Base-by-base conservation (phyloP, 2,888 invertebrate genomes). In the Teleiodes luculella region DNA sequence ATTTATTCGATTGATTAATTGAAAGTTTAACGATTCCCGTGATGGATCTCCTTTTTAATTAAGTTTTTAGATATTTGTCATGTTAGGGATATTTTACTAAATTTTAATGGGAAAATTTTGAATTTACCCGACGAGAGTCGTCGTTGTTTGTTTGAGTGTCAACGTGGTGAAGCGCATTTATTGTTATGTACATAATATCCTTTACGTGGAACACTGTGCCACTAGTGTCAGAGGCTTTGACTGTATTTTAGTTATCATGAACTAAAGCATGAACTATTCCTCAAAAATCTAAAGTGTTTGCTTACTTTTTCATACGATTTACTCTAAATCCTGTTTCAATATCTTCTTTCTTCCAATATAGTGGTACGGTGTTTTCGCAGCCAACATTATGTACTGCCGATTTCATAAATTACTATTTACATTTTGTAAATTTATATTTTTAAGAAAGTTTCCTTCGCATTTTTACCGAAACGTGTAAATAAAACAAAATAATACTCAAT, bases 401-500 rank as follows among this genome's bases (percentile, higher is more conserved):
- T 33, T 47, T 43, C 8, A 14, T 20, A n/a, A 10, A 49, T 35
- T 33, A 35, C 7, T 47, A 13, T 51, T 18, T 43, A 39, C 24
- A 14, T 52, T 52, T 47, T 53, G 33, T 52, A 55, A 45, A 24
- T 62, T 60, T 65, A 55, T 62, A 24, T 57, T 67, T 66, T 65
- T 65, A 68, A 70, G 61, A 65, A 71, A n/a, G 73, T 67, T 69
- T 66, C 63, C 57, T 68, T 72, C 66, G 66, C 68, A 70, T 74
- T 76, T 75, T 72, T 69, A 70, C 53, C 31, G 47, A 41, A 37
- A 14, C 24, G 68, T 84, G 80, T 80, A 83, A 75, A 81, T 81
- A 82, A 63, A 66, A 64, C 39, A 41, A 53, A 71, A 75, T 68
- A 68, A 88, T 88, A 89, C 87, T 89, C 88, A 83, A 82, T 72